Percentiles rank a stretch among this genome's conserved stretches.
Conservation (phyloP, 2,888 invertebrate genomes). For the Margaritifera margaritifera region DNA sequence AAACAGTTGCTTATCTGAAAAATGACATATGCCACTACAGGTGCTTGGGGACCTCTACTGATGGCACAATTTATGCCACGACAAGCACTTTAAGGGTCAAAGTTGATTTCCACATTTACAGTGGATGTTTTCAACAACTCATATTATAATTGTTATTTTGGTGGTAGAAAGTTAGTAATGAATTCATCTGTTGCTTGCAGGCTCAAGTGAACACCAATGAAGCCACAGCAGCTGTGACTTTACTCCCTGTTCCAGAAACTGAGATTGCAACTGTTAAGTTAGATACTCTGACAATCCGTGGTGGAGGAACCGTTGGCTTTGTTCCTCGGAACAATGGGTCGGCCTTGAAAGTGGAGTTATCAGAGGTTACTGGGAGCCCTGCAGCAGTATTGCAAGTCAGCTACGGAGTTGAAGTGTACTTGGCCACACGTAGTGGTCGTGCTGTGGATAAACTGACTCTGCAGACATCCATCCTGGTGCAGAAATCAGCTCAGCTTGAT, state of each 20-base stretch:
- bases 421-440: conserved; percentile 19
- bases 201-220: conserved; percentile 35
- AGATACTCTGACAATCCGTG: conserved; percentile 15
- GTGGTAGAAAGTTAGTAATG: too few species aligned
- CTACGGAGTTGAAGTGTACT: conserved; percentile 30
- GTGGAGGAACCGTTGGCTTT: conserved; percentile 32
- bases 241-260: conserved; percentile 29
- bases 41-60: too few species aligned
- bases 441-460: conserved; percentile 19
- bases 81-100: too few species aligned
- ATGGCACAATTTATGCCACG: too few species aligned
- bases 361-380: conserved; percentile 29
- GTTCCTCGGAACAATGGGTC: conserved; percentile 15
- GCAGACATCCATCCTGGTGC: conserved; percentile 33
- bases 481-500: conserved; percentile 35
- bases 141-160: too few species aligned
- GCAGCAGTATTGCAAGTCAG: conserved; percentile 33
- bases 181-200: conserved; percentile 20
- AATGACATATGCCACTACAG: too few species aligned
- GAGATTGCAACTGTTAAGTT: conserved; percentile 13
- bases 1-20: too few species aligned
- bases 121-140: too few species aligned
- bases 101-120: too few species aligned
- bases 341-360: conserved; percentile 33
- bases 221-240: conserved; percentile 25